Evolutionary conservation across 2,797 vertebrate species (phyloP).

Genomic region (Mormyrus proboscirostris): DNA sequence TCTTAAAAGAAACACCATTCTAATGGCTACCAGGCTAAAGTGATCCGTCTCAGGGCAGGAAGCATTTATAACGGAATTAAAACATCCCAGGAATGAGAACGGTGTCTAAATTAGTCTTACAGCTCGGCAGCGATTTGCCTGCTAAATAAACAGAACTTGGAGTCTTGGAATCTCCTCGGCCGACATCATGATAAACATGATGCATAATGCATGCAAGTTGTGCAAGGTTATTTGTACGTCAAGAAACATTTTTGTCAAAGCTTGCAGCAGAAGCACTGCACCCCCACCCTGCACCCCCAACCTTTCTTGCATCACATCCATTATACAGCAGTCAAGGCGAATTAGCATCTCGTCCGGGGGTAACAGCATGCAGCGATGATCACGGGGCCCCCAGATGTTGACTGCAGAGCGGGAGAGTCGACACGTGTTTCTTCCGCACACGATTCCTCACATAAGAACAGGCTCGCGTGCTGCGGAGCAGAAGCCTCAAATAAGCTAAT

Average conservation of each 20-base stretch:
- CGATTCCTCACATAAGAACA: background rate
- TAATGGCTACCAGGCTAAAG: conserved; percentile 6
- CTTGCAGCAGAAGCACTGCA: background rate
- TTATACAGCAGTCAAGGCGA: conserved; percentile 13
- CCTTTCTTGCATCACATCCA: background rate
- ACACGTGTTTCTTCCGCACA: background rate
- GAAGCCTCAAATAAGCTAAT: conserved; percentile 41
- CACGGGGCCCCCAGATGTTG: background rate
- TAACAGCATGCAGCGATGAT: conserved; percentile 23
- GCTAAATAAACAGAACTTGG: background rate
- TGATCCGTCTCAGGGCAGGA: background rate
- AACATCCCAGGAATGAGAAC: background rate
- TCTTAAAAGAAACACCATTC: background rate
- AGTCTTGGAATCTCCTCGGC: background rate
- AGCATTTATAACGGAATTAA: background rate
- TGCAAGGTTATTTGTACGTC: conserved; percentile 13
- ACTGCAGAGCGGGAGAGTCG: conserved; percentile 5
- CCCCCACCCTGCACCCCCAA: background rate
- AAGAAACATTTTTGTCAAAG: conserved; percentile 6
- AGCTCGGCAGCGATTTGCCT: background rate
- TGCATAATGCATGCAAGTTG: background rate
- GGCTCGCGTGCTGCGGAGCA: conserved; percentile 28
- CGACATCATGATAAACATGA: background rate
- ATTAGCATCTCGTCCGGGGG: conserved; percentile 27
- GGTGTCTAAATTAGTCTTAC: background rate